Base-by-base conservation (phyloP, 2,888 invertebrate genomes). In the Helleia helle region DNA sequence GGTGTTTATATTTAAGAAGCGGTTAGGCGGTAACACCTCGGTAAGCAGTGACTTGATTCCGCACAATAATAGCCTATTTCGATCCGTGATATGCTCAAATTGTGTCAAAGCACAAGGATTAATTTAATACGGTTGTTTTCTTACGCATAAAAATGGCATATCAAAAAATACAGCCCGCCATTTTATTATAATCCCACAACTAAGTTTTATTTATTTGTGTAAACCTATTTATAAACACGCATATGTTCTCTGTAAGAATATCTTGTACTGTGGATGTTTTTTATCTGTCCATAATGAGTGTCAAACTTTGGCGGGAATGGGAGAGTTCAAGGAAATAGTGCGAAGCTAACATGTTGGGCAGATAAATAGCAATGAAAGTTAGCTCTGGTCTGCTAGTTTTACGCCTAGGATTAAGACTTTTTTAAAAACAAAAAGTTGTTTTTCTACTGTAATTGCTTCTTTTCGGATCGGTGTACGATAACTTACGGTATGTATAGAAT, bases 401-500 rank as follows among this genome's bases (percentile, higher is more conserved):
- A 77, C 56, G 72, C 65, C 50, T 77, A 80, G 75, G 50, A 45
- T 59, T 65, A 65, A 69, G 71, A 76, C 71, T 73, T 75, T 79
- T 80, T 76, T 68, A 62, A 66, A 63, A 64, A 59, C 64, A 66
- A 70, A 71, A 63, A 37, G 30, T 31, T 31, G 39, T 40, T 40
- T 40, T 79, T 79, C 66, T 75, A 76, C 69, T 69, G 66, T 73
- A 76, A 68, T 62, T 55, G 83, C 80, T 81, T 80, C 68, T 73
- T 81, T 76, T 74, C 70, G 62, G 62, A 71, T 72, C 66, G 67
- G 58, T 75, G 71, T 76, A 74, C 58, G 65, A 67, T 60, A 62
- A 67, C 58, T 63, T 62, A 52, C 51, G 42, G 43, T 44, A 65
- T 59, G 65, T 67, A 66, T 57, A 59, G 63, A 63, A 60, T 53